A percentile compares a stretch with the other conserved stretches of the same genome.
phyloP scores from a whole-genome alignment of 2,797 vertebrate species.

The Rhinella marina region DNA sequence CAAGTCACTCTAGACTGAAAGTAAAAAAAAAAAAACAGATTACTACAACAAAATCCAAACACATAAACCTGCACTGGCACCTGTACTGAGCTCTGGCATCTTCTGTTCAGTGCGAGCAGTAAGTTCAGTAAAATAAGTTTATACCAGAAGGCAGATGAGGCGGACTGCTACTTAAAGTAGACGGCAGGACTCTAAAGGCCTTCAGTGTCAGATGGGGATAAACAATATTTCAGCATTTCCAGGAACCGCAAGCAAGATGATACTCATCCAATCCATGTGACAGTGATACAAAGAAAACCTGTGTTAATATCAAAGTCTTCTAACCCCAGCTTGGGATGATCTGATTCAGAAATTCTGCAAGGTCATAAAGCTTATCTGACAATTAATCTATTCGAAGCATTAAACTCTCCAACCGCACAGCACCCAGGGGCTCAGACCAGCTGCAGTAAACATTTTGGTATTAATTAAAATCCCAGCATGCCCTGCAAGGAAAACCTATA shows the following conservation, averaged over 20 bases:
- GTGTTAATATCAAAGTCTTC: conserved; percentile 35
- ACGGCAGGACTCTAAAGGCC: neutral
- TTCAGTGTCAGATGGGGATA: conserved; percentile 19
- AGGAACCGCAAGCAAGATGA: conserved; percentile 24
- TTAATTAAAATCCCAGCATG: conserved; percentile 59
- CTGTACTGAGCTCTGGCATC: too few species aligned
- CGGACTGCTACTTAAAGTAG: neutral
- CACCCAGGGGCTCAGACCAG: conserved; percentile 54
- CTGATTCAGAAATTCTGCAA: conserved; percentile 54
- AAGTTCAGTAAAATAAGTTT: too few species aligned
- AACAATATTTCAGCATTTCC: conserved; percentile 28
- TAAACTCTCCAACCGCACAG: conserved; percentile 48
- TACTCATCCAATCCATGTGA: neutral
- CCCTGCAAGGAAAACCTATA: conserved; percentile 35
- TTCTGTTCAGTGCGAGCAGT: too few species aligned
- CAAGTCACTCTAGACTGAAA: too few species aligned
- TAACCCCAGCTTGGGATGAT: conserved; percentile 32
- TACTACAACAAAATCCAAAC: too few species aligned
- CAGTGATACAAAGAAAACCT: conserved; percentile 15
- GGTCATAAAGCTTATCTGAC: conserved; percentile 61
- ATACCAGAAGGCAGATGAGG: neutral
- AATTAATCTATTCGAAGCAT: conserved; percentile 57
- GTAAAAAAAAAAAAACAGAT: too few species aligned
- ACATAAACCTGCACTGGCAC: too few species aligned
- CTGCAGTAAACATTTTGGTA: conserved; percentile 58